Evolutionary conservation across 2,888 invertebrate species (phyloP).

Genomic region (Lordiphosa andalusiaca): DNA sequence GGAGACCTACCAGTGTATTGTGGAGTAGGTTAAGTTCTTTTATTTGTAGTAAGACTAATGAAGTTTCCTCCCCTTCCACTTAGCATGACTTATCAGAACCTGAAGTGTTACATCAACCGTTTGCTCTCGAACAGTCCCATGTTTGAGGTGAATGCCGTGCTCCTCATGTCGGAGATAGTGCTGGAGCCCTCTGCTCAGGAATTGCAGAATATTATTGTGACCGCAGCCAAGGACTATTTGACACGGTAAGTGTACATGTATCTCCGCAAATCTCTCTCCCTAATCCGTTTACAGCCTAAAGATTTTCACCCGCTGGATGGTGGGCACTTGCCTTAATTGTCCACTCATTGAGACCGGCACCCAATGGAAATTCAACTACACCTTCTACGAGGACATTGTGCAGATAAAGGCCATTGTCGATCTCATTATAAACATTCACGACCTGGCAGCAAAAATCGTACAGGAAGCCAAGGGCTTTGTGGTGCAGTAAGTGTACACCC

Average conservation of each 20-base stretch:
- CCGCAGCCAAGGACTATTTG: conserved; percentile 88
- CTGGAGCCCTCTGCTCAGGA: conserved; percentile 88
- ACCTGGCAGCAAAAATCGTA: conserved; percentile 85
- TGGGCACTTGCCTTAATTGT: conserved; percentile 88
- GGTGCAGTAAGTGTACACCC: conserved; percentile 45
- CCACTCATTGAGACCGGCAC: conserved; percentile 80
- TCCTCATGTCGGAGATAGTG: conserved; percentile 88
- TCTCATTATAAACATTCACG: conserved; percentile 84
- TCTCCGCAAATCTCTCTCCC: neutral
- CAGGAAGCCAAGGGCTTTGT: conserved; percentile 82
- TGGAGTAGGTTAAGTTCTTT: conserved; percentile 82
- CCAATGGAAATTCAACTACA: conserved; percentile 83
- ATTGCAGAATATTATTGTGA: conserved; percentile 88
- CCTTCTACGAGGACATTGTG: conserved; percentile 88
- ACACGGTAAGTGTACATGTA: conserved; percentile 82
- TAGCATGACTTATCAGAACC: conserved; percentile 86
- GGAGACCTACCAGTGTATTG: conserved; percentile 86
- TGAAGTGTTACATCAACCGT: conserved; percentile 85
- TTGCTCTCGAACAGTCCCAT: conserved; percentile 83
- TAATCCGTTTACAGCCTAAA: conserved; percentile 83
- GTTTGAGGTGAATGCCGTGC: conserved; percentile 89
- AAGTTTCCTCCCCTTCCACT: neutral
- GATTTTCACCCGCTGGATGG: conserved; percentile 92
- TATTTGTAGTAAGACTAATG: too few species aligned
- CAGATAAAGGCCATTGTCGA: conserved; percentile 87